These are phyloP conservation scores for Oreocharis arfaki DNA, from an alignment of 2,113 vertebrate genomes.

Conservation along the genomic window DNA sequence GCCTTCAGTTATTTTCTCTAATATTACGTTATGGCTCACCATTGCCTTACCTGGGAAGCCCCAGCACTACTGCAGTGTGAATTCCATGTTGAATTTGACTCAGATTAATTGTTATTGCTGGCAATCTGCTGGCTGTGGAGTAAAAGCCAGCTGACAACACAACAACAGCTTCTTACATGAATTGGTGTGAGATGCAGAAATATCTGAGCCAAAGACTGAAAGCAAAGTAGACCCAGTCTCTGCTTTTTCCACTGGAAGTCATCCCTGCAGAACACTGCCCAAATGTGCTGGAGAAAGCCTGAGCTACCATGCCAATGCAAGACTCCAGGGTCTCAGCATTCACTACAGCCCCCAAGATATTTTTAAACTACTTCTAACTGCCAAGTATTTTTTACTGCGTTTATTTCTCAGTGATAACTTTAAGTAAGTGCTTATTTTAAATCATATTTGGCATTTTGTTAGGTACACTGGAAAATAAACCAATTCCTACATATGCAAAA, in stretches of 20 bases:
- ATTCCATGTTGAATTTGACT: neutral
- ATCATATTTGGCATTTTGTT: slow-evolving; percentile 4
- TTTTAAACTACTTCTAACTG: neutral
- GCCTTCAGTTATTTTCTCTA: neutral
- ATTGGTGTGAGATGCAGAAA: neutral
- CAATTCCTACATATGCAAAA: neutral
- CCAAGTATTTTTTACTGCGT: neutral
- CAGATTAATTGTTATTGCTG: slow-evolving; percentile 4
- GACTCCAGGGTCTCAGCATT: neutral
- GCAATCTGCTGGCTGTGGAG: neutral
- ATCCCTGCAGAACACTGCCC: neutral
- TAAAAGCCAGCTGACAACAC: slow-evolving; percentile 24
- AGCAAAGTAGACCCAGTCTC: neutral
- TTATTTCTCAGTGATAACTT: neutral
- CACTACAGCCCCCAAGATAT: neutral
- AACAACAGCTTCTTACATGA: slow-evolving; percentile 3
- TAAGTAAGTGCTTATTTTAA: neutral
- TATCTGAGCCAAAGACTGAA: neutral
- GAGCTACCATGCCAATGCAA: neutral
- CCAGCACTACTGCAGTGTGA: neutral
- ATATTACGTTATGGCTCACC: neutral
- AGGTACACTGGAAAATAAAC: slow-evolving; percentile 17
- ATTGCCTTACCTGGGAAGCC: neutral
- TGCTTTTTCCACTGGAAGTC: neutral
- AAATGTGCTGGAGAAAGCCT: neutral